These are phyloP conservation scores for Coluber constrictor DNA, from an alignment of 2,797 vertebrate species.

Conservation along the genomic window DNA sequence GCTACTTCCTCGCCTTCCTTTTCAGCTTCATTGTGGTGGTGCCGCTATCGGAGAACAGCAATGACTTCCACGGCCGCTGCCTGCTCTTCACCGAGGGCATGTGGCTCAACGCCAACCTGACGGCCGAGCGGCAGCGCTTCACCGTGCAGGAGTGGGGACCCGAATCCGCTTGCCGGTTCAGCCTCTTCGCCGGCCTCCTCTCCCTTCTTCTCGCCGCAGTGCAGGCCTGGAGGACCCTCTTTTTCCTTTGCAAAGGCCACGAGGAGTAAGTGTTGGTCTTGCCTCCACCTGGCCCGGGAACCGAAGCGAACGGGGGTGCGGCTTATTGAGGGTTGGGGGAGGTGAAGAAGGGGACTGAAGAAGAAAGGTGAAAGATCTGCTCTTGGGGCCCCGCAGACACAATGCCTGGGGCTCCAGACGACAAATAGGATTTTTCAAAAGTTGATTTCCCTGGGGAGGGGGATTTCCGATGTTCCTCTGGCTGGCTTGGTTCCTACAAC, in stretches of 20 bases:
- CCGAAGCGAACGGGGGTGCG: background rate
- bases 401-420: background rate
- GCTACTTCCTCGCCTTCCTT: constrained; percentile 89
- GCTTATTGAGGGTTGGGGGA: background rate
- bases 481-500: background rate
- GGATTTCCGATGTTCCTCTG: background rate
- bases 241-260: constrained; percentile 94
- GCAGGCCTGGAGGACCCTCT: constrained; percentile 92
- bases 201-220: constrained; percentile 89
- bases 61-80: constrained; percentile 90
- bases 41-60: constrained; percentile 90
- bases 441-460: background rate
- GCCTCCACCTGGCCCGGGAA: background rate
- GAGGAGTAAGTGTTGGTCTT: constrained; percentile 86
- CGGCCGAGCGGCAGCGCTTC: constrained; percentile 90
- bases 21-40: constrained; percentile 91
- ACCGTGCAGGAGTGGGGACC: constrained; percentile 96
- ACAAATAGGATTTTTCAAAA: background rate
- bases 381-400: too few relatives aligned
- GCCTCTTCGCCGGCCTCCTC: constrained; percentile 87
- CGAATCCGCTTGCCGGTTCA: constrained; percentile 90
- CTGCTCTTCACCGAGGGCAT: constrained; percentile 94
- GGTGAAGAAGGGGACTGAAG: background rate
- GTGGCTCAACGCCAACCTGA: constrained; percentile 97
- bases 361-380: background rate